Evolutionary conservation across 2,888 invertebrate species (phyloP), one percentile per base, ranked within the genome.

Genomic region (Drosophila hawaiiensis): DNA sequence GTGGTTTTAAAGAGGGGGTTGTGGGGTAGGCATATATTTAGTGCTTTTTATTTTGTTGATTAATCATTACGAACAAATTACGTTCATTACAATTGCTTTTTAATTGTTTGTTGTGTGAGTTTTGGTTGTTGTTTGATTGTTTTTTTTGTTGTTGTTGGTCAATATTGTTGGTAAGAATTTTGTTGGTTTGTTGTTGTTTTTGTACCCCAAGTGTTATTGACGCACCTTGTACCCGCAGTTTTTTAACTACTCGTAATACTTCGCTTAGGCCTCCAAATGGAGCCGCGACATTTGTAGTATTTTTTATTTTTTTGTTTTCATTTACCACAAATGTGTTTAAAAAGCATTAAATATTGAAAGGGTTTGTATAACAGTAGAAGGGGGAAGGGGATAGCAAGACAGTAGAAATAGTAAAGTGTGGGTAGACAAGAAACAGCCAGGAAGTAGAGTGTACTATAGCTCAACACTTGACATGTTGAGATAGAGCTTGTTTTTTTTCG

Each of bases 21-120:
- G 39, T 19, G 41, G 22, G 62, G 29, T 75, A 61, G 47, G 58
- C 54, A 66, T 80, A 91, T 92, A 91, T 92, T 91, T 92, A 92
- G 90, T 92, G 91, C 92, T 92, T 91, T 91, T 91, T 92, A 89
- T 83, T 80, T 83, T 69, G 74, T 91, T 84, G 76, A 80, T 81
- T 89, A 85, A 91, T 87, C 75, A 87, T 80, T 89, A 90, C 72
- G 76, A 73, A 58, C 41, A 56, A 69, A 89, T 89, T 86, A 83
- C 86, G 69, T 81, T 80, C 68, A 73, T 74, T 73, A 83, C 75
- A 89, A 89, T 90, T 73, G 84, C 59, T 72, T 86, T 89, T 88
- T 91, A 91, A 88, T 90, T 84, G 84, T 65, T 76, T 78, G 63
- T 73, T 77, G 78, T 66, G 74, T 81, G 67, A 60, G 68, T 73